Percentiles rank a stretch among this genome's conserved stretches.
Evolutionary conservation across 1,140 invertebrate genomes (phyloP).

Genomic region (Pseudobourletiella spinata): DNA sequence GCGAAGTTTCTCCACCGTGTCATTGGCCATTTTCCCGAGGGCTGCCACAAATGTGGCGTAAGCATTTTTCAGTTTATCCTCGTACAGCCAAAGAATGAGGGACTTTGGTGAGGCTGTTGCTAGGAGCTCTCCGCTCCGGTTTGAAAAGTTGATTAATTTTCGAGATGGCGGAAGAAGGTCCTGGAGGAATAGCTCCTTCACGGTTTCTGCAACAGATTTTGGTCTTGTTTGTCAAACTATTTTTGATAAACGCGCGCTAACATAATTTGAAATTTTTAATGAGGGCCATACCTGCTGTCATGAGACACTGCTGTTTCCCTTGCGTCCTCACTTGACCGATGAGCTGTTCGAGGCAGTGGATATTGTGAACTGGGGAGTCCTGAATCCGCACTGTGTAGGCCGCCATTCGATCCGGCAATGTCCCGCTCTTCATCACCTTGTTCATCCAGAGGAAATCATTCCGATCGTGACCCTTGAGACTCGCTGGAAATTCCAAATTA

Average conservation of each 20-base stretch:
- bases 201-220: conserved; percentile 50
- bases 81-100: conserved; percentile 61
- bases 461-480: conserved; percentile 11
- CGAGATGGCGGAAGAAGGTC: conserved; percentile 62
- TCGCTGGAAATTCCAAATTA: background rate
- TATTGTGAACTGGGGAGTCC: conserved; percentile 72
- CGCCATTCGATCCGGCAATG: conserved; percentile 74
- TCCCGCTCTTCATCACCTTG: conserved; percentile 68
- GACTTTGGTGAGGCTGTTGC: conserved; percentile 42
- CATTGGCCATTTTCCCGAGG: conserved; percentile 54
- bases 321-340: conserved; percentile 70
- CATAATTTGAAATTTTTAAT: background rate
- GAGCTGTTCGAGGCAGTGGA: conserved; percentile 58
- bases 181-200: conserved; percentile 66
- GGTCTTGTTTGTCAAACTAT: too few relatives aligned
- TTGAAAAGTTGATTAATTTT: conserved; percentile 63
- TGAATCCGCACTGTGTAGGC: conserved; percentile 72
- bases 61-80: conserved; percentile 66
- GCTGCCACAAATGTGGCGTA: conserved; percentile 63
- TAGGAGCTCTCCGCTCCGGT: conserved; percentile 51
- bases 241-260: background rate
- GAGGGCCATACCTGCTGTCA: conserved; percentile 32
- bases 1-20: conserved; percentile 67
- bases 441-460: conserved; percentile 56
- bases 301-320: conserved; percentile 61